Evolutionary conservation across 2,797 vertebrate species (phyloP).

Genomic region (Rhinoraja longicauda): DNA sequence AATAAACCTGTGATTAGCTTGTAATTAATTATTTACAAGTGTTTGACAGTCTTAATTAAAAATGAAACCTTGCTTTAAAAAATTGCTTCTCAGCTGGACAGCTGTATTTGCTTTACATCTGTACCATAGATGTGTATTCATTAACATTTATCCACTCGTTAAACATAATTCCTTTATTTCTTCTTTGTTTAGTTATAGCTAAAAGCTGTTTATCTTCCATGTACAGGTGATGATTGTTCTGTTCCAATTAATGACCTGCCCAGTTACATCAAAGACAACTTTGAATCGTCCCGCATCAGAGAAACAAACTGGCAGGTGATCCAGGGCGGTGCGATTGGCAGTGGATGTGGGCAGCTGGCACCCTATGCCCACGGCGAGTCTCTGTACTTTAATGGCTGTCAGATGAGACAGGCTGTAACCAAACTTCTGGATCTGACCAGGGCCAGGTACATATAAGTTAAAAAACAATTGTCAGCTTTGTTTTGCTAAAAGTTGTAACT

Average conservation of each 20-base stretch:
- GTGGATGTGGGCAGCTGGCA: conserved; percentile 91
- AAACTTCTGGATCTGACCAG: conserved; percentile 91
- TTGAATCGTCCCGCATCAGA: conserved; percentile 84
- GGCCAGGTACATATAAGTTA: conserved; percentile 75
- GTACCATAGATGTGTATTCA: not conserved
- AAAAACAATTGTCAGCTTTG: not conserved
- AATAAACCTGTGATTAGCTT: no score
- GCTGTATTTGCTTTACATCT: not conserved
- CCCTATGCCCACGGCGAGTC: conserved; percentile 95
- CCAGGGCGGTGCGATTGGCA: conserved; percentile 86
- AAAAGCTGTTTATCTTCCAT: not conserved
- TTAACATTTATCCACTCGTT: not conserved
- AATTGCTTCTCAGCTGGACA: no score
- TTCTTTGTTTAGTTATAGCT: not conserved
- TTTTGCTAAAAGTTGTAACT: no score
- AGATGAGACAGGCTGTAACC: conserved; percentile 89
- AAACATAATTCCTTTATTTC: conserved; percentile 5
- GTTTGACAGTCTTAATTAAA: not conserved
- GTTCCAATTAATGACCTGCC: conserved; percentile 81
- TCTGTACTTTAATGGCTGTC: conserved; percentile 92
- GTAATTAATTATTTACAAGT: no score
- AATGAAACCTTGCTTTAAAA: not conserved
- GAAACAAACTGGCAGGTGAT: conserved; percentile 92
- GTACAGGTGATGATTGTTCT: conserved; percentile 88
- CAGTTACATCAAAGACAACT: conserved; percentile 96